Percentiles rank a stretch among this genome's conserved stretches.
These are phyloP conservation scores for Rhodinocichla rosea DNA, from an alignment of 2,113 vertebrate genomes.

Conservation along the genomic window DNA sequence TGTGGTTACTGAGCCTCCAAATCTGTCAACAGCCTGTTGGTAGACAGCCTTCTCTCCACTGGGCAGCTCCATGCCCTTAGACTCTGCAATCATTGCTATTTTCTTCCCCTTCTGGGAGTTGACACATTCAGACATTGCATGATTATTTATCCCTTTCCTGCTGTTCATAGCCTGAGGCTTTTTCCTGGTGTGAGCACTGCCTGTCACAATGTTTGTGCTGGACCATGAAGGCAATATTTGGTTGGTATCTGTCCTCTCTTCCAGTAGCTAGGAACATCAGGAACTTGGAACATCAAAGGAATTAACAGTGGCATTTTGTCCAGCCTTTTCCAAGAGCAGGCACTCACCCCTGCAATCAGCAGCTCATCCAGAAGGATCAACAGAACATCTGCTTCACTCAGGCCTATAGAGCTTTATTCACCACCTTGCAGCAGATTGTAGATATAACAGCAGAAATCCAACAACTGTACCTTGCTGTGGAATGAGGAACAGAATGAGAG, in stretches of 20 bases:
- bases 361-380: not conserved
- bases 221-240: not conserved
- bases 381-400: not conserved
- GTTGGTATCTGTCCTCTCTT: not conserved
- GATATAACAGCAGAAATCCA: not conserved
- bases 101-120: not conserved
- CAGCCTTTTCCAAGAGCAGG: not conserved
- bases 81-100: not conserved
- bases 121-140: not conserved
- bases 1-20: not conserved
- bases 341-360: not conserved
- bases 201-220: not conserved
- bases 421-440: not conserved
- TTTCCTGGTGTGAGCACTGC: not conserved
- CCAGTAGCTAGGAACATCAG: not conserved
- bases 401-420: not conserved
- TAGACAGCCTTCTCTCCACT: not conserved
- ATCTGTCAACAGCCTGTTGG: conserved; percentile 3
- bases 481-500: not conserved
- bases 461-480: rapidly evolving
- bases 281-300: not conserved
- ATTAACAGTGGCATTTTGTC: not conserved
- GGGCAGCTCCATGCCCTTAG: not conserved
- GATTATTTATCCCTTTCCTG: not conserved
- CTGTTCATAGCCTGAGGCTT: not conserved